Percentiles rank a stretch among this genome's conserved stretches.
Evolutionary conservation across 2,113 vertebrate genomes (phyloP).

Genomic region (Cryptotis parvus): DNA sequence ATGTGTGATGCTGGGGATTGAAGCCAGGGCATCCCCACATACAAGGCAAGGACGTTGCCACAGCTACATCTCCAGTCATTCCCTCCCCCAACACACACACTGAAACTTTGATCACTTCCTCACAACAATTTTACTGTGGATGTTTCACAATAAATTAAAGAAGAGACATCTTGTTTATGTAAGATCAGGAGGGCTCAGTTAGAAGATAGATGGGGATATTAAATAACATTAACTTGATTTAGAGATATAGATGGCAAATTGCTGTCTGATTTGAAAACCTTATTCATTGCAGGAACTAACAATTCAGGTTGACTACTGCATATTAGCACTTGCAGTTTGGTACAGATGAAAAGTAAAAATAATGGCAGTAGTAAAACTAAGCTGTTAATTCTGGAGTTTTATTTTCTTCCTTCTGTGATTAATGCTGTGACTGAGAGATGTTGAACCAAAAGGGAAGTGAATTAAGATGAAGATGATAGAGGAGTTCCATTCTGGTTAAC

Average conservation of each 20-base stretch:
- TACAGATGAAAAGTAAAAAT: conserved; percentile 40
- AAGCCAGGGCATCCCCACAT: no score
- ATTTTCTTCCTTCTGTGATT: conserved; percentile 23
- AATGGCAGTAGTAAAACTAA: neutral
- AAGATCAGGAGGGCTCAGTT: conserved; percentile 1
- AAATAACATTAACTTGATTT: conserved; percentile 3
- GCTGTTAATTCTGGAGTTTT: conserved; percentile 34
- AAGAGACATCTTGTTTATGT: neutral
- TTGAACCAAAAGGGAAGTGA: conserved; percentile 4
- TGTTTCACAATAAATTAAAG: conserved; percentile 23
- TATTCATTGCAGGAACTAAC: conserved; percentile 27
- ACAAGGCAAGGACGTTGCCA: no score
- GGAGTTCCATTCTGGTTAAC: conserved; percentile 1
- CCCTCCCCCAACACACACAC: no score
- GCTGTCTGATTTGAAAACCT: conserved; percentile 19
- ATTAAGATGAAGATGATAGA: neutral
- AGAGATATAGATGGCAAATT: neutral
- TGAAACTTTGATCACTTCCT: neutral
- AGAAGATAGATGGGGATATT: neutral
- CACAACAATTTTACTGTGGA: neutral
- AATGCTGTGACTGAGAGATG: conserved; percentile 31
- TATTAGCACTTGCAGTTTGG: neutral
- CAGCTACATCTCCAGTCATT: no score
- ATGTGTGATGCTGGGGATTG: no score
- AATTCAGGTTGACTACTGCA: neutral